phyloP scores from a whole-genome alignment of 2,113 vertebrate species.

The Phoenicopterus ruber region DNA sequence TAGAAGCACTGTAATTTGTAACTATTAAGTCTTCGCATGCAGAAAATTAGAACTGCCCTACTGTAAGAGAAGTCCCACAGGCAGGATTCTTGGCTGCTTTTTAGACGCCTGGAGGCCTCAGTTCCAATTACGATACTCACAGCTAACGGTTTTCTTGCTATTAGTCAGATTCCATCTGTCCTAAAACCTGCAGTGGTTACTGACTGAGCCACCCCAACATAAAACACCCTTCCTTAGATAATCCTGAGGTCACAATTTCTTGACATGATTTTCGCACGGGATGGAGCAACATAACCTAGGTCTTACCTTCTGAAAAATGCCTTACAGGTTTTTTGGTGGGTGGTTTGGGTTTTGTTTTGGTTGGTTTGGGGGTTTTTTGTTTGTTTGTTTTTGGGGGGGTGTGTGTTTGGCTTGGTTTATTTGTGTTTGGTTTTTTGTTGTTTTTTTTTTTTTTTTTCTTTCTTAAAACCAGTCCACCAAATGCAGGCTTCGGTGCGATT shows the following conservation, averaged over 20 bases:
- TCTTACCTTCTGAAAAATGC: neutral
- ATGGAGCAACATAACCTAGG: neutral
- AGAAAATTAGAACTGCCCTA: neutral
- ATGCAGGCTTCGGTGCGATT: neutral
- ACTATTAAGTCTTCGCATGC: neutral
- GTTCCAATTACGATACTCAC: neutral
- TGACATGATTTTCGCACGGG: neutral
- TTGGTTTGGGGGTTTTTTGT: neutral
- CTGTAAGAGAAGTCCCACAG: neutral
- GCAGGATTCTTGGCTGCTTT: neutral
- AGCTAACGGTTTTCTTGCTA: constrained; percentile 9
- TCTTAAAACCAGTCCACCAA: neutral
- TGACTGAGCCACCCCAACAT: neutral
- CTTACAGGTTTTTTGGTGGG: neutral
- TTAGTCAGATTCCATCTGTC: constrained; percentile 33
- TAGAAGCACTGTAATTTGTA: neutral
- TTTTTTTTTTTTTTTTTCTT: neutral
- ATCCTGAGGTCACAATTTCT: neutral
- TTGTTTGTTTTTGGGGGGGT: too few relatives aligned
- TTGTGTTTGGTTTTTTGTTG: too few relatives aligned
- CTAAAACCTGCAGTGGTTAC: neutral
- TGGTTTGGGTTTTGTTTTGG: rapidly evolving
- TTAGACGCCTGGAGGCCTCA: neutral
- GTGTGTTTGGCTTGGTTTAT: neutral
- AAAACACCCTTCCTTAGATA: neutral